These are phyloP conservation scores for Scopus umbretta DNA, from an alignment of 2,113 vertebrate genomes.

Conservation along the genomic window DNA sequence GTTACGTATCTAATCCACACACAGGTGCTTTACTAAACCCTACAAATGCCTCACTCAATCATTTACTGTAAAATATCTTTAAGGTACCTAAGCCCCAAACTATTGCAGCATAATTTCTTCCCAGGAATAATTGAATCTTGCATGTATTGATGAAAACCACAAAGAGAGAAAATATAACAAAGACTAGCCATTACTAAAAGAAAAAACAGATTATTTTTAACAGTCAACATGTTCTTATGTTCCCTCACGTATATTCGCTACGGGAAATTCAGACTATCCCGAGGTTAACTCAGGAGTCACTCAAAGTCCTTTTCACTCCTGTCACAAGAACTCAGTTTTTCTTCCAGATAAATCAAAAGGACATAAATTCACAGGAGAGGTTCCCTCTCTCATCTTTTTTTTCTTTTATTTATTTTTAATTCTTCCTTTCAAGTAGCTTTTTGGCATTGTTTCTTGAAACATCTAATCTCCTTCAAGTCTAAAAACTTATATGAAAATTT, in stretches of 20 bases:
- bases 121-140: background rate
- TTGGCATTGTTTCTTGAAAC: background rate
- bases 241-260: background rate
- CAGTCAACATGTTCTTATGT: background rate
- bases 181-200: background rate
- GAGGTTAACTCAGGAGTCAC: background rate
- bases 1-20: background rate
- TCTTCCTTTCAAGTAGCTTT: background rate
- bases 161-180: background rate
- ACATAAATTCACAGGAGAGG: background rate
- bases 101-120: background rate
- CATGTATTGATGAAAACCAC: background rate
- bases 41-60: background rate
- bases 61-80: background rate
- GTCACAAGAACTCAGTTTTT: background rate
- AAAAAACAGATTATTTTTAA: background rate
- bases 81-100: background rate
- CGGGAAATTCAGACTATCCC: background rate
- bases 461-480: background rate
- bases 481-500: background rate
- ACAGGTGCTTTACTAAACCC: background rate
- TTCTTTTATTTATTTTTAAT: conserved; percentile 22
- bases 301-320: background rate
- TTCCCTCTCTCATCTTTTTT: background rate
- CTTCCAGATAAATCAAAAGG: background rate